phyloP scores from a whole-genome alignment of 2,888 invertebrate genomes.

The Oxystoma pomonae region DNA sequence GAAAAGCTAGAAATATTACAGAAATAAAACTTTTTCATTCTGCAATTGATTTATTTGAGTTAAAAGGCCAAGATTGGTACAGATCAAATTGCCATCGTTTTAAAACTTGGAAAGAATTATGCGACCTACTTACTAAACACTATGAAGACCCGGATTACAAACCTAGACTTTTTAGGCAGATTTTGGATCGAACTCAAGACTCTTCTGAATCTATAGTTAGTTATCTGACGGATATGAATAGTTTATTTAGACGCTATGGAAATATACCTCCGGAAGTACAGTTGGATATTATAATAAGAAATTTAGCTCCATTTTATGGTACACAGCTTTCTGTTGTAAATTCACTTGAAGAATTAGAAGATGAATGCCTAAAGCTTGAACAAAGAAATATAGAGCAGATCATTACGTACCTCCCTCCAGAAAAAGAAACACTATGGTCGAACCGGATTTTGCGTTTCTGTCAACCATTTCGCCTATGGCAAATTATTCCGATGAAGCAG shows the following conservation, averaged over 20 bases:
- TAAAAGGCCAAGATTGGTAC: conserved; percentile 8
- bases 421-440: no score
- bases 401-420: no score
- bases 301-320: no score
- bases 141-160: conserved; percentile 10
- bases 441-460: no score
- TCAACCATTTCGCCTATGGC: no score
- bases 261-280: neutral
- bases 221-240: neutral
- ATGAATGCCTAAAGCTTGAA: no score
- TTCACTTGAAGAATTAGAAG: no score
- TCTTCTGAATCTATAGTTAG: conserved; percentile 2
- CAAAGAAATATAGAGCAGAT: no score
- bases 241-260: neutral
- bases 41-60: conserved; percentile 7
- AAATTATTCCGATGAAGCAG: no score
- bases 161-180: conserved; percentile 7
- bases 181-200: conserved; percentile 12
- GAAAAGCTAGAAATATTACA: conserved; percentile 3
- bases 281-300: conserved; percentile 6
- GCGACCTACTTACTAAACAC: neutral
- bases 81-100: conserved; percentile 4
- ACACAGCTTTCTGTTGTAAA: no score
- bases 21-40: conserved; percentile 8
- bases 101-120: conserved; percentile 1